Evolutionary conservation across 2,888 invertebrate species (phyloP).

Genomic region (Drosophila acutilabella): DNA sequence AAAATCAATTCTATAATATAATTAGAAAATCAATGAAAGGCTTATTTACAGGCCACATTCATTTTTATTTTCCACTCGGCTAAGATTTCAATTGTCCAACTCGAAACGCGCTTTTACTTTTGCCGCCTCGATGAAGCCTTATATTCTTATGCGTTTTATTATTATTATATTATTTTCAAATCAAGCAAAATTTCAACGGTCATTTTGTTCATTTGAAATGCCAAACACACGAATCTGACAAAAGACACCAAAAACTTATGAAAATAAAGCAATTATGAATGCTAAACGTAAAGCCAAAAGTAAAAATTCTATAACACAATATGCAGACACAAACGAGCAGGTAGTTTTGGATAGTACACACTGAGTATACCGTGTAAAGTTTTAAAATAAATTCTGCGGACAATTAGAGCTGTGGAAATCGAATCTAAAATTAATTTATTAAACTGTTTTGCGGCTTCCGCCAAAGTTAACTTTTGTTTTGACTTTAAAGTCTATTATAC

Average conservation of each 20-base stretch:
- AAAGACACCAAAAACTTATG: constrained; percentile 55
- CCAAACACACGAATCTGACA: constrained; percentile 55
- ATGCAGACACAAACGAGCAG: constrained; percentile 23
- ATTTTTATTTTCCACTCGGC: constrained; percentile 29
- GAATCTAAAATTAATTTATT: neutral
- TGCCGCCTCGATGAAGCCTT: constrained; percentile 44
- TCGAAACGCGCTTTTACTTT: constrained; percentile 59
- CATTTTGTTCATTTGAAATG: constrained; percentile 67
- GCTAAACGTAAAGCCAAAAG: constrained; percentile 57
- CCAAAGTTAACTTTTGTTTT: too few relatives aligned
- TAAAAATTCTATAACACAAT: constrained; percentile 54
- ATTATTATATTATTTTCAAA: constrained; percentile 45
- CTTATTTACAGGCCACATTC: constrained; percentile 57
- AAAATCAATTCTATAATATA: constrained; percentile 50
- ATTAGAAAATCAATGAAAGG: constrained; percentile 38
- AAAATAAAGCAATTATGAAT: constrained; percentile 73
- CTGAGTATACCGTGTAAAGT: constrained; percentile 5
- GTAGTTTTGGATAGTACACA: neutral
- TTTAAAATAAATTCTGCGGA: too few relatives aligned
- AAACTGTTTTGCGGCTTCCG: neutral
- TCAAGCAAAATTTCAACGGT: constrained; percentile 55
- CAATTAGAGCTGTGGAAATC: too few relatives aligned
- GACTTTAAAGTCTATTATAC: neutral
- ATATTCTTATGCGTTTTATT: constrained; percentile 36
- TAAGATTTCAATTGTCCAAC: constrained; percentile 49